Base-by-base conservation (phyloP, 2,797 vertebrate species). In the Hippocampus kuda region DNA sequence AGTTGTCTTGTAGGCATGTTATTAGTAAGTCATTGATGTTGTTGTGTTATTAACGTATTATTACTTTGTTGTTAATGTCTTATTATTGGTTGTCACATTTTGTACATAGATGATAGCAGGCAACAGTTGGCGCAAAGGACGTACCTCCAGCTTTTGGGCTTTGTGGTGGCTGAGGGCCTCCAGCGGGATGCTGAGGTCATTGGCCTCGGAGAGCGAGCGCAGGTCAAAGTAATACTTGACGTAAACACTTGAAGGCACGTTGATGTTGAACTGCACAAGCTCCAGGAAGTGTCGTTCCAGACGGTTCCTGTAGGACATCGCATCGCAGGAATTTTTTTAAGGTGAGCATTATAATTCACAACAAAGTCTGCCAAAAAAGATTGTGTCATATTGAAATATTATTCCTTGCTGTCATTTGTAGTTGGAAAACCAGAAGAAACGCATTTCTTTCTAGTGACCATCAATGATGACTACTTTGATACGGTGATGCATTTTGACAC, bases 141-240 rank as follows among this genome's bases (percentile, higher is more conserved):
- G 16, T 60, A 97, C 96, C 95, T 98, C 95, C 22, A 98, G 92
- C 71, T 94, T 97, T 76, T 90, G 94, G 13, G 95, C 96, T 67
- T 95, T 94, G 69, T 98, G 94, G 78, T 94, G 90, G 90, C 94
- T 94, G 68, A 98, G 94, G 1, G 94, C 94, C 85, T 98, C 95
- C 91, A 96, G 90, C 8, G 95, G 95, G 85, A 94, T 94, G 86
- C 93, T 95, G 75, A 98, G 91, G 86, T 94, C 94, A 89, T 97
- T 98, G 1, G 93, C 91, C 89, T 98, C 95, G 10, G 95, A 95
- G 60, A 98, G 90, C 46, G 93, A 97, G 18, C 96, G 93, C 78
- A 98, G 92, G 89, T 98, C 96, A 83, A 98, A 98, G 85, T 98
- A 98, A 89, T 98, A 98, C 92, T 98, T 98, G 88, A 95, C 96